These are phyloP conservation scores for Lycia hirtaria DNA, from an alignment of 2,888 invertebrate genomes.

Conservation along the genomic window DNA sequence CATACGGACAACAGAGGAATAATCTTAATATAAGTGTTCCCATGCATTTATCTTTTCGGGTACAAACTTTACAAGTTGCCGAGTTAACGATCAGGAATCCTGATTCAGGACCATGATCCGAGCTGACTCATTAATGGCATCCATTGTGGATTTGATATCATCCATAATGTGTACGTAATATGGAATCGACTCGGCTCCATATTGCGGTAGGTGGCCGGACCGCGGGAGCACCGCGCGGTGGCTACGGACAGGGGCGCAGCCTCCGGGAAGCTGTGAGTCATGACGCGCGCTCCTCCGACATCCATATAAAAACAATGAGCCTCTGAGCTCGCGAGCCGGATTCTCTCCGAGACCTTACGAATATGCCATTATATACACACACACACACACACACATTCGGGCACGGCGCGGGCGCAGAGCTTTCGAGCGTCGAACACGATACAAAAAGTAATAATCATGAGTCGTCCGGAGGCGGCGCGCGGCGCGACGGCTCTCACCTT, in stretches of 20 bases:
- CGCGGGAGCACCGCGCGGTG: not conserved
- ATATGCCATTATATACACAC: conserved; percentile 37
- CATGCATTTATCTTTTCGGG: too few relatives aligned
- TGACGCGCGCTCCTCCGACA: conserved; percentile 22
- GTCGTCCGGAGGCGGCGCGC: conserved; percentile 28
- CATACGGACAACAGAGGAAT: too few relatives aligned
- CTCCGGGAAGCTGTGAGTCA: conserved; percentile 9
- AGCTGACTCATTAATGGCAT: too few relatives aligned
- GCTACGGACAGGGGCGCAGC: not conserved
- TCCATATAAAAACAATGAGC: conserved; percentile 31
- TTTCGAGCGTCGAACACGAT: conserved; percentile 53
- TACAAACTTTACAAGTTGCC: too few relatives aligned
- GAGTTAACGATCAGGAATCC: too few relatives aligned
- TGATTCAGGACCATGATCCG: too few relatives aligned
- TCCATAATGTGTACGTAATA: too few relatives aligned
- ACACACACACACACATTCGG: conserved; percentile 39
- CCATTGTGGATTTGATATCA: too few relatives aligned
- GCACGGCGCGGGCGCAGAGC: conserved; percentile 46
- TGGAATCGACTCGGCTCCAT: too few relatives aligned
- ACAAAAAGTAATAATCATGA: conserved; percentile 47
- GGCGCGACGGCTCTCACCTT: conserved; percentile 88
- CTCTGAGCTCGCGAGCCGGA: conserved; percentile 12
- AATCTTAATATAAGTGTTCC: too few relatives aligned
- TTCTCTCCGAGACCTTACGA: conserved; percentile 33
- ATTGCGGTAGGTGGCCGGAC: too few relatives aligned